phyloP scores from a whole-genome alignment of 2,888 invertebrate species.

The Drosophila demipolita region DNA sequence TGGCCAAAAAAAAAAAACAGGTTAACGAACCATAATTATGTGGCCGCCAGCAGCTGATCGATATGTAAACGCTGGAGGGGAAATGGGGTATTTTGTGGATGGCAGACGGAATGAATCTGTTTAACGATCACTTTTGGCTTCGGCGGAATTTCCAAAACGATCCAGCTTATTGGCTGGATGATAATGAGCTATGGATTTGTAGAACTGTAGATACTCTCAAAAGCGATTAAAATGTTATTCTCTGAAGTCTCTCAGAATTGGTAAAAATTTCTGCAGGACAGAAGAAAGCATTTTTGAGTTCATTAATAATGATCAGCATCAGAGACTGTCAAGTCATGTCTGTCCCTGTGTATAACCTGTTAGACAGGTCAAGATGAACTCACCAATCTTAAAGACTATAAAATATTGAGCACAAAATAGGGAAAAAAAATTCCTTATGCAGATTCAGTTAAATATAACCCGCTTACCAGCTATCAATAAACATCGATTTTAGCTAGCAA shows the following conservation, averaged over 20 bases:
- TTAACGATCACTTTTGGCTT: conserved; percentile 65
- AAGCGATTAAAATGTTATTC: too few relatives aligned
- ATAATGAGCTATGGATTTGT: background rate
- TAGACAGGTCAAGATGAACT: too few relatives aligned
- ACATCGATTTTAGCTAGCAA: background rate
- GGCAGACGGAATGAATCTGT: conserved; percentile 34
- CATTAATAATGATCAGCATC: background rate
- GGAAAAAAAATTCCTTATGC: too few relatives aligned
- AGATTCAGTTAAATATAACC: too few relatives aligned
- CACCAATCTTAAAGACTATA: too few relatives aligned
- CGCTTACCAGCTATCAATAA: background rate
- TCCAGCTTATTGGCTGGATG: conserved; percentile 22
- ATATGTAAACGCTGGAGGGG: conserved; percentile 2
- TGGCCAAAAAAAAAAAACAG: conserved; percentile 62
- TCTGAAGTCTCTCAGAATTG: too few relatives aligned
- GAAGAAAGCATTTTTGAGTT: background rate
- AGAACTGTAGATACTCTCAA: conserved; percentile 36
- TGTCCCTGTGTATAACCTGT: background rate
- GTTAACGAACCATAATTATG: conserved; percentile 73
- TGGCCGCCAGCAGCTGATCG: conserved; percentile 19
- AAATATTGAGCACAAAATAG: too few relatives aligned
- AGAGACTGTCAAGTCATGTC: background rate
- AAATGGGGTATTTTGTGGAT: background rate
- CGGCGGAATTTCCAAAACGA: conserved; percentile 73
- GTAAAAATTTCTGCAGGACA: background rate